phyloP scores from a whole-genome alignment of 2,888 invertebrate genomes.

The Chrysomela aeneicollis region DNA sequence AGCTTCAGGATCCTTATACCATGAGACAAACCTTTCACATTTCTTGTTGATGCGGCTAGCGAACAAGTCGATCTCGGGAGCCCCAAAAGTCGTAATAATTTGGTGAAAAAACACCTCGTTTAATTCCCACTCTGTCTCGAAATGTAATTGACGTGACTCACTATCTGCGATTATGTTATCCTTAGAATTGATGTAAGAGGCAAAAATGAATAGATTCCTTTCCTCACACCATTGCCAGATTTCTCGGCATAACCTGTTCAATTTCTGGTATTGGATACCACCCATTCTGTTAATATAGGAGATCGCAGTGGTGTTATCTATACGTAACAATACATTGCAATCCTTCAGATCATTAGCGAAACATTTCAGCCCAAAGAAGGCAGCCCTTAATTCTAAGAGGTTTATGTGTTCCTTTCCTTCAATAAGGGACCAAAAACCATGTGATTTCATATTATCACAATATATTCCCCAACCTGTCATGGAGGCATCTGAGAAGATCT shows the following conservation, averaged over 20 bases:
- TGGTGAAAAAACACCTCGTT: background rate
- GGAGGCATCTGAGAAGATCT: slow-evolving; percentile 43
- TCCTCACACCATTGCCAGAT: slow-evolving; percentile 33
- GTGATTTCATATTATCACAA: slow-evolving; percentile 29
- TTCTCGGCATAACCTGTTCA: slow-evolving; percentile 14
- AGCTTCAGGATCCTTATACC: slow-evolving; percentile 10
- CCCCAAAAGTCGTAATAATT: background rate
- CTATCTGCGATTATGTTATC: slow-evolving; percentile 22
- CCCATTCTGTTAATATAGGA: slow-evolving; percentile 29
- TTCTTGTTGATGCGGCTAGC: slow-evolving; percentile 24
- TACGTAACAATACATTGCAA: slow-evolving; percentile 10
- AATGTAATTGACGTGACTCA: slow-evolving; percentile 7
- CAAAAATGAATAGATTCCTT: slow-evolving; percentile 24
- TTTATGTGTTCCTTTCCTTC: slow-evolving; percentile 35
- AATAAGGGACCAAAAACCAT: slow-evolving; percentile 38
- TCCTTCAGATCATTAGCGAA: slow-evolving; percentile 14
- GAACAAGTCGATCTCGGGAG: slow-evolving; percentile 28
- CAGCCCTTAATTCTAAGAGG: slow-evolving; percentile 20
- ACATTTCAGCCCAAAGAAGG: slow-evolving; percentile 16
- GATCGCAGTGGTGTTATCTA: slow-evolving; percentile 27
- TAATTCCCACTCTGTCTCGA: slow-evolving; percentile 14
- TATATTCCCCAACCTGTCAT: slow-evolving; percentile 39
- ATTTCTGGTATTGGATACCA: slow-evolving; percentile 15
- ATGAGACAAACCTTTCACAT: slow-evolving; percentile 24
- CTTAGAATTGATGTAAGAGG: slow-evolving; percentile 23